phyloP scores from a whole-genome alignment of 2,113 vertebrate species.

The Heteronetta atricapilla region DNA sequence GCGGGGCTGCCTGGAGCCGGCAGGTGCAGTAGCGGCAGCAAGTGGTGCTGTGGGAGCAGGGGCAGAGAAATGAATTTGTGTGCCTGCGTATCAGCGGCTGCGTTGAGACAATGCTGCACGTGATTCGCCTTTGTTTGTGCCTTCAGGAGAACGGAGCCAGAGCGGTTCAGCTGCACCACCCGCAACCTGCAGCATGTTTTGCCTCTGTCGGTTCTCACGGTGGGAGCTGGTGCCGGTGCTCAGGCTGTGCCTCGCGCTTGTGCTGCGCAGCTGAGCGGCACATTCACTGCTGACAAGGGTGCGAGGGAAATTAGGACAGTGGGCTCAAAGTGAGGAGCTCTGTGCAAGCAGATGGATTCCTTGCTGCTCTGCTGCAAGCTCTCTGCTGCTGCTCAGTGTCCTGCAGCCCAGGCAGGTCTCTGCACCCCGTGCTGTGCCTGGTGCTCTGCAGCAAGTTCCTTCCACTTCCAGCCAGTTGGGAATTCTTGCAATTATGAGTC shows the following conservation, averaged over 20 bases:
- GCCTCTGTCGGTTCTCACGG: no score
- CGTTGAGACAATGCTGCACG: neutral
- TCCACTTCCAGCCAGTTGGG: neutral
- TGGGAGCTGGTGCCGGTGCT: no score
- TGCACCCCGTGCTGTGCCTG: rapidly evolving
- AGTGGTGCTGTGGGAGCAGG: rapidly evolving
- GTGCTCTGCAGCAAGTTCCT: neutral
- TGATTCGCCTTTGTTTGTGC: neutral
- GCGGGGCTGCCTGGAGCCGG: rapidly evolving
- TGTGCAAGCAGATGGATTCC: neutral
- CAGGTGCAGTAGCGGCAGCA: rapidly evolving
- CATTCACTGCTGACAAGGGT: neutral
- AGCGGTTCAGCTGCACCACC: neutral
- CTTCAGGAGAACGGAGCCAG: neutral
- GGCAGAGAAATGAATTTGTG: neutral
- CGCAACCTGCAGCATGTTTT: neutral
- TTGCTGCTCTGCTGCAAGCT: neutral
- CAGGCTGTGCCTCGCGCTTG: neutral
- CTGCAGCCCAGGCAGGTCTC: neutral
- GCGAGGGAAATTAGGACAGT: neutral
- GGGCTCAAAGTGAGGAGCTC: neutral
- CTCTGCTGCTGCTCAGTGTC: neutral
- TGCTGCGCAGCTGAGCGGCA: rapidly evolving
- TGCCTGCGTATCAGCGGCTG: neutral
- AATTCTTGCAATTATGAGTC: constrained; percentile 13